Conservation (phyloP, 1,140 invertebrate genomes). For the Drosophila repleta region DNA sequence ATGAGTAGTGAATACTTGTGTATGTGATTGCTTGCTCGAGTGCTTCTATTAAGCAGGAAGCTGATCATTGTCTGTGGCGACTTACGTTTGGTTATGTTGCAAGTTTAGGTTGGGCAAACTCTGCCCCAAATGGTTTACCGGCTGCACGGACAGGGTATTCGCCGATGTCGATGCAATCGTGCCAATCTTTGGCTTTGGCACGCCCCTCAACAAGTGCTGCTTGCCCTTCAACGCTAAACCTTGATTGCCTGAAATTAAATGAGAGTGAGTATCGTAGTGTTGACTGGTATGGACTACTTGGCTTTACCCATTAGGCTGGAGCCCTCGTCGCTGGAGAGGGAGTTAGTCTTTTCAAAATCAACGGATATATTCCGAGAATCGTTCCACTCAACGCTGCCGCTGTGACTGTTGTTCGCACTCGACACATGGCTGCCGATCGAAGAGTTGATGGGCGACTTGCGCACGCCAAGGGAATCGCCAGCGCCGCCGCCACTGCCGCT, state of each 20-base stretch:
- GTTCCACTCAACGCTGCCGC: conserved; percentile 91
- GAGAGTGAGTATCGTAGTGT: not conserved
- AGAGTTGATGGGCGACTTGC: conserved; percentile 80
- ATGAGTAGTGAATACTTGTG: conserved; percentile 37
- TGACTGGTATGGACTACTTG: not conserved
- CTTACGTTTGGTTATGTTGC: conserved; percentile 81
- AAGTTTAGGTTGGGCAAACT: conserved; percentile 89
- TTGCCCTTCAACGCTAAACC: conserved; percentile 61
- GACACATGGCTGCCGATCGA: conserved; percentile 85
- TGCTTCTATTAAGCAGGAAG: conserved; percentile 64
- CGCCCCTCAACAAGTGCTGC: conserved; percentile 60
- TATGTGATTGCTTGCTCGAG: conserved; percentile 23
- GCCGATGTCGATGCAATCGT: conserved; percentile 83
- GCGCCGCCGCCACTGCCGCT: conserved; percentile 68
- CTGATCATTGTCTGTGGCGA: conserved; percentile 54
- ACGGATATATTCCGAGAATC: conserved; percentile 85
- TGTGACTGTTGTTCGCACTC: conserved; percentile 88
- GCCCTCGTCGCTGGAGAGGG: conserved; percentile 85
- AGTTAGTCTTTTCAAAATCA: conserved; percentile 85
- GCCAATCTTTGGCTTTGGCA: conserved; percentile 81
- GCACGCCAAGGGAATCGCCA: conserved; percentile 84
- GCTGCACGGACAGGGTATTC: conserved; percentile 91
- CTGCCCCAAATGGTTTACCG: conserved; percentile 88
- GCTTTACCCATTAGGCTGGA: conserved; percentile 68
- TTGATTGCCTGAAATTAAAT: conserved; percentile 44